These are phyloP conservation scores for Nomada fucata DNA, from an alignment of 2,888 invertebrate species.

Conservation along the genomic window DNA sequence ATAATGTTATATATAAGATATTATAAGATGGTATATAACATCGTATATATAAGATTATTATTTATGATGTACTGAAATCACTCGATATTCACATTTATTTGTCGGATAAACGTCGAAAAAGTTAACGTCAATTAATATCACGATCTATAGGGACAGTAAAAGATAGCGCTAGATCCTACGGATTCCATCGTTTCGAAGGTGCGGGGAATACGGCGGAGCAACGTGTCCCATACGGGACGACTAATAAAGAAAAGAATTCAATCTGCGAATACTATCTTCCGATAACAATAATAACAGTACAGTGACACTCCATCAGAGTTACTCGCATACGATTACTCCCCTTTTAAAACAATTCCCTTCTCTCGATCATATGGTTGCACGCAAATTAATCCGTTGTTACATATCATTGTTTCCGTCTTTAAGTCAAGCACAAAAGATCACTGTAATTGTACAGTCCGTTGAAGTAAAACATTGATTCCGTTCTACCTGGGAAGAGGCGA, in stretches of 20 bases:
- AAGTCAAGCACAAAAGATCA: not conserved
- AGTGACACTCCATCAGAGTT: conserved; percentile 28
- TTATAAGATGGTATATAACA: conserved; percentile 48
- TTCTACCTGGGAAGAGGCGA: conserved; percentile 59
- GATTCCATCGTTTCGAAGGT: conserved; percentile 8
- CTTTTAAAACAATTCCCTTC: conserved; percentile 25
- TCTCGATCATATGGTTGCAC: conserved; percentile 12
- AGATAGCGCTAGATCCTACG: conserved; percentile 35
- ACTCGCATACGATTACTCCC: not conserved
- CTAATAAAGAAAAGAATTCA: conserved; percentile 11
- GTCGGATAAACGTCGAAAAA: conserved; percentile 25
- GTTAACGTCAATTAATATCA: conserved; percentile 34
- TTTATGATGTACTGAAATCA: conserved; percentile 26
- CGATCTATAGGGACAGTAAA: conserved; percentile 25
- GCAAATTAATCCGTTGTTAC: not conserved
- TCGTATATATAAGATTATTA: conserved; percentile 59
- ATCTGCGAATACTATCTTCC: conserved; percentile 26
- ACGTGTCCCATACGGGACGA: conserved; percentile 7
- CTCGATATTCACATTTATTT: conserved; percentile 39
- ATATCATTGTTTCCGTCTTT: too few species aligned
- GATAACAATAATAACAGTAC: conserved; percentile 36
- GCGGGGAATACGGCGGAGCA: conserved; percentile 25
- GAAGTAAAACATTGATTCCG: conserved; percentile 18
- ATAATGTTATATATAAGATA: conserved; percentile 61
- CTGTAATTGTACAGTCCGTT: conserved; percentile 1